These are phyloP conservation scores for Heterodera carotae DNA, from an alignment of 1,140 invertebrate genomes.

Conservation along the genomic window DNA sequence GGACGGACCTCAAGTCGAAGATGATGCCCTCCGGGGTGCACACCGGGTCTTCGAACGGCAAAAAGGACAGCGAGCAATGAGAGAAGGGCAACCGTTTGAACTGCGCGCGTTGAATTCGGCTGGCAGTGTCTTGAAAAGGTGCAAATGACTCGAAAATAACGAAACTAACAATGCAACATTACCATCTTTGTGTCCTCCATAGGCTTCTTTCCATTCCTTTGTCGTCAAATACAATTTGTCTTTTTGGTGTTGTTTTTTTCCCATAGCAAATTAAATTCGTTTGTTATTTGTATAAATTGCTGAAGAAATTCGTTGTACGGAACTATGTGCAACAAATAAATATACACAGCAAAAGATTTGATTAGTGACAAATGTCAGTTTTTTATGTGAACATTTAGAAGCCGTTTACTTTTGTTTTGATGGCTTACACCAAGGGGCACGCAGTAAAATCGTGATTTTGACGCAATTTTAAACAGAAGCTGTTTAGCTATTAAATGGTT, in stretches of 20 bases:
- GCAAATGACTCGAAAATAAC: neutral
- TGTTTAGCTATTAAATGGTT: too few species aligned
- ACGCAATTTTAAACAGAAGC: too few species aligned
- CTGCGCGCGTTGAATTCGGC: conserved; percentile 68
- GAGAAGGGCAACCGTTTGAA: conserved; percentile 89
- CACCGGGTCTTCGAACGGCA: conserved; percentile 88
- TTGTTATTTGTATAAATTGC: too few species aligned
- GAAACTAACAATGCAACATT: neutral
- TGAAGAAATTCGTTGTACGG: too few species aligned
- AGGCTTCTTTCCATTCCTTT: conserved; percentile 61
- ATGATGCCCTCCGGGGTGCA: conserved; percentile 82
- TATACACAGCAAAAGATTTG: too few species aligned
- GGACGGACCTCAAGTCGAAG: conserved; percentile 78
- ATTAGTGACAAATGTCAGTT: too few species aligned
- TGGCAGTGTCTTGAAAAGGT: conserved; percentile 51
- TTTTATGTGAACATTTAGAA: too few species aligned
- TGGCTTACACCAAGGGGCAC: too few species aligned
- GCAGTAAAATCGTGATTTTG: too few species aligned
- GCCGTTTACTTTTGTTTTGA: too few species aligned
- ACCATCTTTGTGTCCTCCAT: conserved; percentile 64
- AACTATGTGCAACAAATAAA: too few species aligned
- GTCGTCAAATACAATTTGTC: conserved; percentile 64
- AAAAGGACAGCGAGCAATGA: conserved; percentile 78
- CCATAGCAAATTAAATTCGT: neutral
- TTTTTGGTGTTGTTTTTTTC: conserved; percentile 60